phyloP scores from a whole-genome alignment of 2,113 vertebrate genomes.

The Varanus salvator region DNA sequence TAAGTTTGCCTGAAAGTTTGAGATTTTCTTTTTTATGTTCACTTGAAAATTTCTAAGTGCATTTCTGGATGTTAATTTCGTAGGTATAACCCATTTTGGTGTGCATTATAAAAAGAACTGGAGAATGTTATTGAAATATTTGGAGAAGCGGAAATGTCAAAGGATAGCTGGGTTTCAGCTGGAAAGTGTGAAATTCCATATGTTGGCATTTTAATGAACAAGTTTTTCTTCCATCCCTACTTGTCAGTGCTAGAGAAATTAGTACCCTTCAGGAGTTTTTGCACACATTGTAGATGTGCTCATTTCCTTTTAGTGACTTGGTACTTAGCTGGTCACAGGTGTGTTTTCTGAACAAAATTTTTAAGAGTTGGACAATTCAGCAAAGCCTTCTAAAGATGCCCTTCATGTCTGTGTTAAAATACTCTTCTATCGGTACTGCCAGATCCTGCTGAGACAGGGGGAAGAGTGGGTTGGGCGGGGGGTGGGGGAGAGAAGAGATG shows the following conservation, averaged over 20 bases:
- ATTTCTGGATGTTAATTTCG: too few species aligned
- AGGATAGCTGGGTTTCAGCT: too few species aligned
- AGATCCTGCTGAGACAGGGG: constrained; percentile 6
- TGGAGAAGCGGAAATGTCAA: too few species aligned
- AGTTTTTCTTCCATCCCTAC: too few species aligned
- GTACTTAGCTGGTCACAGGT: neutral
- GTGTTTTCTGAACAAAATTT: constrained; percentile 45
- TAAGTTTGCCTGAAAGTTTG: too few species aligned
- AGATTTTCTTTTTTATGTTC: too few species aligned
- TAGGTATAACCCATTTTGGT: too few species aligned
- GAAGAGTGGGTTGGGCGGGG: neutral
- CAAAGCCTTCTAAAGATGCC: constrained; percentile 28
- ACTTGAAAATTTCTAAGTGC: too few species aligned
- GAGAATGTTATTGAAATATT: too few species aligned
- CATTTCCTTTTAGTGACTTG: neutral
- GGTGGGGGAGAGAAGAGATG: constrained; percentile 23
- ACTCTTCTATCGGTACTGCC: neutral
- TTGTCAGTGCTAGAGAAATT: neutral
- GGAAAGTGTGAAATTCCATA: too few species aligned
- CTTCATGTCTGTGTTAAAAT: constrained; percentile 4
- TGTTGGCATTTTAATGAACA: too few species aligned
- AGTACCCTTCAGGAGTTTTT: constrained; percentile 1
- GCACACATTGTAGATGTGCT: neutral
- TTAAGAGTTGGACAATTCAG: constrained; percentile 23
- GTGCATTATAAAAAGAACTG: too few species aligned